A percentile compares a stretch with the other conserved stretches of the same genome.
These are phyloP conservation scores for Sternarchorhynchus goeldii DNA, from an alignment of 2,797 vertebrate genomes.

Conservation along the genomic window DNA sequence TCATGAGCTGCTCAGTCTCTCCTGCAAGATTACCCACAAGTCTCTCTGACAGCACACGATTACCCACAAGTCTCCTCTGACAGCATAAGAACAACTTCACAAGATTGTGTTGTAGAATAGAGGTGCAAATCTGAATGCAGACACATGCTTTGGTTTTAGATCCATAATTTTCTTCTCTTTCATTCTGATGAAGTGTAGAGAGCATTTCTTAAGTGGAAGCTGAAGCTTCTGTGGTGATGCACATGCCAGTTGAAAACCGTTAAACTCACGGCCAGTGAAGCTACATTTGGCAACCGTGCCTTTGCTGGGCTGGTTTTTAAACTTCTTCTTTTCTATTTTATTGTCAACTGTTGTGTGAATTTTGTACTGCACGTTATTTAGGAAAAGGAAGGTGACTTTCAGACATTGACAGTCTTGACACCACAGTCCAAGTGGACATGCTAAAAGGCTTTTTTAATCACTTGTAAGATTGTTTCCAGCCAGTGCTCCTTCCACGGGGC, in stretches of 20 bases:
- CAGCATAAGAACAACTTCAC: slow-evolving; percentile 6
- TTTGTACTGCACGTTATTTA: slow-evolving; percentile 26
- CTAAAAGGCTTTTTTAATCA: slow-evolving; percentile 70
- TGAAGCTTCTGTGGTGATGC: slow-evolving; percentile 1
- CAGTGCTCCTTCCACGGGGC: not conserved
- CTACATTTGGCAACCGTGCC: not conserved
- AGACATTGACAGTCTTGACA: slow-evolving; percentile 45
- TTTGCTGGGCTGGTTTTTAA: not conserved
- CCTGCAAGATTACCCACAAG: not conserved
- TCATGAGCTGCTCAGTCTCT: not conserved
- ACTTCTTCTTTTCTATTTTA: not conserved
- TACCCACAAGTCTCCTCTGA: slow-evolving; percentile 4
- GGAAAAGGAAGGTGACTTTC: slow-evolving; percentile 18
- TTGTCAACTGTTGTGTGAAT: not conserved
- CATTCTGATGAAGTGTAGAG: slow-evolving; percentile 45
- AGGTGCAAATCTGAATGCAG: slow-evolving; percentile 62
- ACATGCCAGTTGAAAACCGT: slow-evolving; percentile 19
- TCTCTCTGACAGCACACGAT: slow-evolving; percentile 5
- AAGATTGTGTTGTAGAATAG: slow-evolving; percentile 56
- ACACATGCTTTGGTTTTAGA: slow-evolving; percentile 77
- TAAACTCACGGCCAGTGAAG: not conserved
- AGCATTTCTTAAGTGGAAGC: slow-evolving; percentile 13
- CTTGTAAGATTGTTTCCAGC: slow-evolving; percentile 33
- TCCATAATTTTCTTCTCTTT: slow-evolving; percentile 42
- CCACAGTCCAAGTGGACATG: slow-evolving; percentile 76